phyloP scores from a whole-genome alignment of 2,113 vertebrate genomes.

The Bufo gargarizans region DNA sequence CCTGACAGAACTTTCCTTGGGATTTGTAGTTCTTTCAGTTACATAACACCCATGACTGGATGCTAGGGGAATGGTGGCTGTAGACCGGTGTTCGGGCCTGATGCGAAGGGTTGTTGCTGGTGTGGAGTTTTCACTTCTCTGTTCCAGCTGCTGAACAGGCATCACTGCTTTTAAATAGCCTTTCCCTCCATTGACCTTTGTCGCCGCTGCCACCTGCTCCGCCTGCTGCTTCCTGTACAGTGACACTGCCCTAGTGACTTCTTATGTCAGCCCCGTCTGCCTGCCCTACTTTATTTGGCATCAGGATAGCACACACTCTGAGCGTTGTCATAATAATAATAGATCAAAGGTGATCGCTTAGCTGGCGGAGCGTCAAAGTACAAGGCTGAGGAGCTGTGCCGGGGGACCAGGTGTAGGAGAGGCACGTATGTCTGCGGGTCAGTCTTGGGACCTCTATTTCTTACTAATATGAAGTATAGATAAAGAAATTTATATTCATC shows the following conservation, averaged over 20 bases:
- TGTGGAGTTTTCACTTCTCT: background rate
- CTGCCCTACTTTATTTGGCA: background rate
- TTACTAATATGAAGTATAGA: no score
- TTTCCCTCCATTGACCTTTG: conserved; percentile 7
- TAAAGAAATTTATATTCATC: no score
- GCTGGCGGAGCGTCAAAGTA: background rate
- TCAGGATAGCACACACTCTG: background rate
- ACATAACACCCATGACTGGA: background rate
- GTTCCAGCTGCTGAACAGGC: conserved; percentile 19
- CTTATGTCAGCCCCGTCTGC: background rate
- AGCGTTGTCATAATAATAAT: background rate
- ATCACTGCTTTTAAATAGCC: background rate
- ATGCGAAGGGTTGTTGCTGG: background rate
- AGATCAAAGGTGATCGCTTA: background rate
- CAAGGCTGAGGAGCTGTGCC: background rate
- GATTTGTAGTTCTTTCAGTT: no score
- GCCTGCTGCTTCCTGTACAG: background rate
- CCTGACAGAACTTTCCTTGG: no score
- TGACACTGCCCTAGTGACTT: background rate
- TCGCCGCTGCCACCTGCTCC: background rate
- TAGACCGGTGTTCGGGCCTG: background rate
- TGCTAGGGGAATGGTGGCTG: background rate
- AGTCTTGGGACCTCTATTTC: no score
- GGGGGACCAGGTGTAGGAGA: background rate
- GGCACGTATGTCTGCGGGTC: background rate